Conservation (phyloP, 2,113 vertebrate species). For the Vimba vimba region DNA sequence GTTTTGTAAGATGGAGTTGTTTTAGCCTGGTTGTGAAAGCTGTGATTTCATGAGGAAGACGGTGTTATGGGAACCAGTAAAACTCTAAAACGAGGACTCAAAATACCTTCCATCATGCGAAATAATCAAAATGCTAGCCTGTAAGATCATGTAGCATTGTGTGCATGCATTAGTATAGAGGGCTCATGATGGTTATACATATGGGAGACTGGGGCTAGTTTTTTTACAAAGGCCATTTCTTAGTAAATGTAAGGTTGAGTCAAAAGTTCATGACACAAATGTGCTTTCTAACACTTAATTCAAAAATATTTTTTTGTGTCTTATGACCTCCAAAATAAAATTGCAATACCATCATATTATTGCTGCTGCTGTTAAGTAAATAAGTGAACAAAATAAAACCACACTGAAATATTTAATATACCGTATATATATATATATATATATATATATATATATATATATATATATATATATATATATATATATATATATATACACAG, state of each 20-base stretch:
- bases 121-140: no score
- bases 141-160: not conserved
- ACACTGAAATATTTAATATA: not conserved
- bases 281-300: no score
- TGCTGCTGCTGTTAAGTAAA: not conserved
- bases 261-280: not conserved
- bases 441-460: no score
- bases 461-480: no score
- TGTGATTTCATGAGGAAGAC: constrained; percentile 53
- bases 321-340: not conserved
- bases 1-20: constrained; percentile 19
- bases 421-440: no score
- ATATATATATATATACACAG: no score
- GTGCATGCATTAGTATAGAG: not conserved
- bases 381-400: not conserved
- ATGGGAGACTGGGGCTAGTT: not conserved
- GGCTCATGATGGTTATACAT: not conserved
- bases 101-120: not conserved
- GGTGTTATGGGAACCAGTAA: constrained; percentile 17
- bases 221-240: not conserved
- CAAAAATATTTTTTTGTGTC: not conserved
- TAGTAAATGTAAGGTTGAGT: not conserved
- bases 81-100: not conserved
- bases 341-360: not conserved
- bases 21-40: constrained; percentile 38